Base-by-base conservation (phyloP, 2,113 vertebrate species). In the Poecilia latipinna region DNA sequence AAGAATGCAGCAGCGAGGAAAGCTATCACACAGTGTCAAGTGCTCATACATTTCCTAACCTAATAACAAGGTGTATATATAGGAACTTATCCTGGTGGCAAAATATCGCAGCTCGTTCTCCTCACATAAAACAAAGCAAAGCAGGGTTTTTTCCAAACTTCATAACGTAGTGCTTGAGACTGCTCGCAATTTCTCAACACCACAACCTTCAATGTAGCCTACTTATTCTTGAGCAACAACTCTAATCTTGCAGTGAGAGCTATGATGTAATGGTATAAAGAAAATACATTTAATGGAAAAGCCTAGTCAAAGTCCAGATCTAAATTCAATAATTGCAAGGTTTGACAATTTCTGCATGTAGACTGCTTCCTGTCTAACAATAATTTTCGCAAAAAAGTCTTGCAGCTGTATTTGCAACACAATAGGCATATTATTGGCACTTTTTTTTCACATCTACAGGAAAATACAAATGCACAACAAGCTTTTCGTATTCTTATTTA, bases 71-170 rank as follows among this genome's bases (percentile, higher is more conserved):
- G 26, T 44, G 67, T 67, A 15, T 33, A 12, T 29, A 75, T 4
- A 63, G 64, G 39, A 66, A 66, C 79, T 72, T 77, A 83, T 70
- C 51, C 68, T 70, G 31, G 62, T 77, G 4, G 73, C 71, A 68
- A 72, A 79, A 65, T 12, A 48, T 2, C 2, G 29, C 61, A 70
- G 33, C 51, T 44, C 64, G 13, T 8, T 78, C 31, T 66, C 70
- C 69, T 66, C 70, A 74, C 66, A 51, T 70, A 31, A 31, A 64
- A 62, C 0, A 67, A 35, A 66, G 74, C 65, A 77, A 72, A 73
- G 67, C 12, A 35, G 67, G 33, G 48, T 68, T 72, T 3, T 31
- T 8, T 31, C 11, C 8, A 8, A 8, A 35, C 33, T 35, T 35
- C 33, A 35, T 35, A 8, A 35, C 33, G 1, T 35, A 7, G 7